These are phyloP conservation scores for Sarcophaga subvicina DNA, from an alignment of 2,888 invertebrate genomes.

Conservation along the genomic window DNA sequence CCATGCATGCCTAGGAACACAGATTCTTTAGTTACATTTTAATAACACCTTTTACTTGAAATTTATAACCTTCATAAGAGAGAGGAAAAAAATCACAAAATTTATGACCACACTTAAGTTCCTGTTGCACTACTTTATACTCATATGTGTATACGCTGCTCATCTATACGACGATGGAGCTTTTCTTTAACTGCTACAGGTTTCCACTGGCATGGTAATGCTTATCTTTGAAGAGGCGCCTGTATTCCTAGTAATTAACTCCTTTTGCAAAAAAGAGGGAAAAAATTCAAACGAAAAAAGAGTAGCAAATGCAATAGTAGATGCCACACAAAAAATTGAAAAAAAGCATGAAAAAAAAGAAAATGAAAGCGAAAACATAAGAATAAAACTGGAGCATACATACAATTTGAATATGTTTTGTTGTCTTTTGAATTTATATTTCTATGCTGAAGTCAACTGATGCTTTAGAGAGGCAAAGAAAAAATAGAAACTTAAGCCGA, in stretches of 20 bases:
- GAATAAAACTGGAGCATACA: slow-evolving; percentile 63
- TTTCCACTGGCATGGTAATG: slow-evolving; percentile 5
- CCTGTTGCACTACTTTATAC: slow-evolving; percentile 66
- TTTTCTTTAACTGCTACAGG: background rate
- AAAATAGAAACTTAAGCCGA: slow-evolving; percentile 40
- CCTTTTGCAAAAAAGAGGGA: slow-evolving; percentile 28
- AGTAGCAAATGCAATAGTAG: slow-evolving; percentile 9
- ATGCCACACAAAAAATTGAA: slow-evolving; percentile 6
- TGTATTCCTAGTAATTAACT: slow-evolving; percentile 69
- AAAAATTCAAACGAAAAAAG: slow-evolving; percentile 3
- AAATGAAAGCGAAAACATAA: background rate
- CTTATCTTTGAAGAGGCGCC: slow-evolving; percentile 67
- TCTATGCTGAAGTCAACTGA: background rate
- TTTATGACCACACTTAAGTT: slow-evolving; percentile 69
- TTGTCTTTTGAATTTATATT: slow-evolving; percentile 38
- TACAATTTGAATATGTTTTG: slow-evolving; percentile 53
- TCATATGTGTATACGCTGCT: slow-evolving; percentile 52
- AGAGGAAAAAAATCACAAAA: slow-evolving; percentile 50
- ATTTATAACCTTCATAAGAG: slow-evolving; percentile 68
- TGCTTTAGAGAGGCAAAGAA: background rate
- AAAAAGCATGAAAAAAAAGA: background rate
- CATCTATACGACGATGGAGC: background rate
- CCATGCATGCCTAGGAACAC: background rate
- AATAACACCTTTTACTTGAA: slow-evolving; percentile 66
- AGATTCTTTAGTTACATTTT: slow-evolving; percentile 55